Evolutionary conservation across 2,113 vertebrate genomes (phyloP).

Genomic region (Urocynchramus pylzowi): DNA sequence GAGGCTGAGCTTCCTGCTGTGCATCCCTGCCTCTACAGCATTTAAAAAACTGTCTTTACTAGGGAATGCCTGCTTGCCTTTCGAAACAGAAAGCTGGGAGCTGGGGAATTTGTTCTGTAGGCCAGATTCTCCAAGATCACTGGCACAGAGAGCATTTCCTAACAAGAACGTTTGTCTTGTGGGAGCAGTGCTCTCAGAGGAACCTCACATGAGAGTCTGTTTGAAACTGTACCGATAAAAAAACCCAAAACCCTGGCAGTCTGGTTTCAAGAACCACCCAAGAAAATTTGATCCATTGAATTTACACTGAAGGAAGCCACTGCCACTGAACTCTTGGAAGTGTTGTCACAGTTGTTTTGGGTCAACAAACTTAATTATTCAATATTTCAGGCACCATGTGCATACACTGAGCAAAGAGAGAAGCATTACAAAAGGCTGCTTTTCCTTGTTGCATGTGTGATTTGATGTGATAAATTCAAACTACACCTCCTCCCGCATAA

Average conservation of each 20-base stretch:
- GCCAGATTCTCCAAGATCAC: background rate
- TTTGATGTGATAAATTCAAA: background rate
- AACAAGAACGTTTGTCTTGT: accelerated
- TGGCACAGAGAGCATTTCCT: background rate
- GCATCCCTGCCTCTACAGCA: background rate
- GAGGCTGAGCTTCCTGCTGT: background rate
- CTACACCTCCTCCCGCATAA: background rate
- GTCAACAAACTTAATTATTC: background rate
- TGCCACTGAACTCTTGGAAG: background rate
- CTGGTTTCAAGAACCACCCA: background rate
- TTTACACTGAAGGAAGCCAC: background rate
- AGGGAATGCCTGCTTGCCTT: background rate
- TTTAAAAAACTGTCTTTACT: background rate
- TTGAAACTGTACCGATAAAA: background rate
- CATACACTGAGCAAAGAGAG: background rate
- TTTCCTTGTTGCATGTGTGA: background rate
- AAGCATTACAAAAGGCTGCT: background rate
- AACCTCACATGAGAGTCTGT: background rate
- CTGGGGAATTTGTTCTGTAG: background rate
- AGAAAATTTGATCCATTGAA: background rate
- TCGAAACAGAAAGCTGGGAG: background rate
- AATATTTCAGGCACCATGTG: background rate
- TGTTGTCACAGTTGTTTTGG: background rate
- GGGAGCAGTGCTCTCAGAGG: background rate
- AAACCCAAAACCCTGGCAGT: background rate